Percentiles rank a stretch among this genome's conserved stretches.
Conservation (phyloP, 2,888 invertebrate genomes). For the Mythimna vitellina region DNA sequence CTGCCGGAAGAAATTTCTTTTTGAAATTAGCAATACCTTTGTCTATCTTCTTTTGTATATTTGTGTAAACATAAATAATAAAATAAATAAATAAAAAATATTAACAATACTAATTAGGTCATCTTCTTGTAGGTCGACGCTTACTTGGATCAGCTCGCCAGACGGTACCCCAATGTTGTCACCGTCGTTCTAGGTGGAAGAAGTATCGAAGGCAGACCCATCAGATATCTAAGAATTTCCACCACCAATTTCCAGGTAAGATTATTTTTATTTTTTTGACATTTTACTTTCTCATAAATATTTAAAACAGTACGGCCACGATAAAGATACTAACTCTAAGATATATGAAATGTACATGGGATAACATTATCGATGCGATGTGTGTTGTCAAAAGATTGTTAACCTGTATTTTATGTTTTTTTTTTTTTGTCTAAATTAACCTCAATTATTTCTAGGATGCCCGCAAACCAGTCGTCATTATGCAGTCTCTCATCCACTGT, state of each 20-base stretch:
- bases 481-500: conserved; percentile 91
- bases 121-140: conserved; percentile 75
- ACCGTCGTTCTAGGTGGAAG: conserved; percentile 84
- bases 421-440: neutral
- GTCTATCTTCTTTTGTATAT: too few species aligned
- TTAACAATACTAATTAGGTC: neutral
- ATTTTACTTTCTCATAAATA: neutral
- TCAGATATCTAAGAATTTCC: conserved; percentile 91
- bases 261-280: neutral
- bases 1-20: too few species aligned
- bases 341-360: neutral
- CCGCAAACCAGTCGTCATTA: conserved; percentile 89
- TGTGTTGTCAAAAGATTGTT: too few species aligned
- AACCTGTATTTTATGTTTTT: too few species aligned
- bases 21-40: too few species aligned
- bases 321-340: neutral
- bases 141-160: conserved; percentile 78
- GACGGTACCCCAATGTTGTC: conserved; percentile 73
- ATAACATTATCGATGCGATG: too few species aligned
- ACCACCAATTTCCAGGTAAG: conserved; percentile 83
- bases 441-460: conserved; percentile 67
- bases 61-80: too few species aligned
- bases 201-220: conserved; percentile 89
- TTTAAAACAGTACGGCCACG: neutral
- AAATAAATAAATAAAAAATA: too few species aligned